Conservation (phyloP, 2,888 invertebrate genomes). For the Melinaea marsaeus region DNA sequence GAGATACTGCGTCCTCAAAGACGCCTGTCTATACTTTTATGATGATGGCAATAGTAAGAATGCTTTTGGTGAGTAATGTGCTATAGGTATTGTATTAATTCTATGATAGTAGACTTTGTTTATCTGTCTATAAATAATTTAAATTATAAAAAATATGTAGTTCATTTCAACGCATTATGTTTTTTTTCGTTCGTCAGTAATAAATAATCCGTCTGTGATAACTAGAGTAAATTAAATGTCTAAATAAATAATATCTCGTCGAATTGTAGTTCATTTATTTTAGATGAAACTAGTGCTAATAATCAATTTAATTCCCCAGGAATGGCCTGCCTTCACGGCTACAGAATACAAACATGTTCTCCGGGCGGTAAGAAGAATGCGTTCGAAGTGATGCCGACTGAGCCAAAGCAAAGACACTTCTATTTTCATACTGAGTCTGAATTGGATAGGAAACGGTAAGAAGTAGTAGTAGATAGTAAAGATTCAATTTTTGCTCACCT, state of each 20-base stretch:
- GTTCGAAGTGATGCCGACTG: slow-evolving; percentile 93
- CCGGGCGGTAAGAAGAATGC: slow-evolving; percentile 93
- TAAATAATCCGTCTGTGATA: too few species aligned
- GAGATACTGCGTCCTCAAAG: slow-evolving; percentile 95
- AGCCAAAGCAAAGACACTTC: slow-evolving; percentile 90
- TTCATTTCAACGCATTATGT: too few species aligned
- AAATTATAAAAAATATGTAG: too few species aligned
- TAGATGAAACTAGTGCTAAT: not conserved
- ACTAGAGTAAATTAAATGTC: too few species aligned
- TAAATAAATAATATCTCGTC: too few species aligned
- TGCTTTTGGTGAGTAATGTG: slow-evolving; percentile 85
- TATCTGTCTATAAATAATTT: too few species aligned
- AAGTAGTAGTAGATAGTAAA: slow-evolving; percentile 8
- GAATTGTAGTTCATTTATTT: not conserved
- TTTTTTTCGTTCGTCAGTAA: too few species aligned
- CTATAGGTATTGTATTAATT: not conserved
- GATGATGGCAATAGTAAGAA: slow-evolving; percentile 90
- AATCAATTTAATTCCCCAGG: slow-evolving; percentile 70
- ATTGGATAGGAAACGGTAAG: slow-evolving; percentile 94
- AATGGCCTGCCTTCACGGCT: slow-evolving; percentile 96
- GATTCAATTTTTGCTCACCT: too few species aligned
- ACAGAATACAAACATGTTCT: slow-evolving; percentile 90
- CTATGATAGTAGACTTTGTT: too few species aligned
- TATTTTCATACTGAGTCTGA: slow-evolving; percentile 96
- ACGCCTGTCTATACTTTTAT: slow-evolving; percentile 96